Evolutionary conservation across 64 coral and sea anemone species (phyloP).

Genomic region (Stylophora pistillata): DNA sequence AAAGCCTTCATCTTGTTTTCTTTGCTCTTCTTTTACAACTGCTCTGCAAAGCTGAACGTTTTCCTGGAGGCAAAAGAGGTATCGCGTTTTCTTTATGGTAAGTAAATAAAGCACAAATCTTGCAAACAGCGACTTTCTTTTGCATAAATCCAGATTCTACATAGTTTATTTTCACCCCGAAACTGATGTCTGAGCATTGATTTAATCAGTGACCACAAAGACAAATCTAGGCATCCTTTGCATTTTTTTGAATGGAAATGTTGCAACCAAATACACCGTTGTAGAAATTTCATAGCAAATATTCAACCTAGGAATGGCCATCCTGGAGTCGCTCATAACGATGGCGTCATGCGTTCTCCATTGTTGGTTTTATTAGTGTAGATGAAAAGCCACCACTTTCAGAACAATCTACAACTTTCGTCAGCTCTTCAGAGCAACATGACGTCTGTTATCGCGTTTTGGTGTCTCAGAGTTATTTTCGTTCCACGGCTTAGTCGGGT

Average conservation of each 20-base stretch:
- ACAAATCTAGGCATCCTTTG: background rate
- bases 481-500: background rate
- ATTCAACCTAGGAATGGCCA: background rate
- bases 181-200: background rate
- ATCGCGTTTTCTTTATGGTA: constrained; percentile 95
- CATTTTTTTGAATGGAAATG: background rate
- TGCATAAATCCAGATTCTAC: background rate
- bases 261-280: background rate
- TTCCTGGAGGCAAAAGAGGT: constrained; percentile 79
- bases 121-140: constrained; percentile 14
- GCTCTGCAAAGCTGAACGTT: constrained; percentile 75
- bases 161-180: background rate
- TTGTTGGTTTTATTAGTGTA: constrained; percentile 1
- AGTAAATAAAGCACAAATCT: constrained; percentile 41
- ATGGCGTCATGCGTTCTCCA: background rate
- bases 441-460: constrained; percentile 22
- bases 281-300: background rate
- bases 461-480: constrained; percentile 11
- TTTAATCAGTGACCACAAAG: background rate
- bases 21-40: background rate
- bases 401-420: constrained; percentile 11
- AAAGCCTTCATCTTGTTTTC: constrained; percentile 2
- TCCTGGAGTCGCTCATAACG: background rate
- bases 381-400: constrained; percentile 4
- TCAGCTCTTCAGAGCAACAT: constrained; percentile 19